Evolutionary conservation across 2,113 vertebrate genomes (phyloP), one percentile per base, ranked within the genome.

Genomic region (Cyanistes caeruleus): DNA sequence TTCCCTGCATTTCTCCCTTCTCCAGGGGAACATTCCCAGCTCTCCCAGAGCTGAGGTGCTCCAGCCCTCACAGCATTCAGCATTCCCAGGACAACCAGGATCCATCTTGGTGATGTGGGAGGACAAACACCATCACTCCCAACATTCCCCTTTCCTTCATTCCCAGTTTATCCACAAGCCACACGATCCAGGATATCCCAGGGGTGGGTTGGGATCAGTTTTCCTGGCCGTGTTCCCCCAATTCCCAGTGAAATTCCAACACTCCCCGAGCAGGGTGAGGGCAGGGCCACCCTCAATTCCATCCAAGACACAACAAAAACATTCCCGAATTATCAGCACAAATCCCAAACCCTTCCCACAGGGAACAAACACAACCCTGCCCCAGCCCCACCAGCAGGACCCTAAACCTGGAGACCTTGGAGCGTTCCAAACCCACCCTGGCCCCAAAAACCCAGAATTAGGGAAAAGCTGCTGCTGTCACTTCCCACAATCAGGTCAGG

Each of bases 211-310:
- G 53, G 74, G 85, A 46, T 41, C 0, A 0, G 1, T 39, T 79
- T 78, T 70, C 74, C 48, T 0, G 0, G 13, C 28, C 1, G 0
- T 30, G 17, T 51, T 24, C n/a, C 39, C 13, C 23, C 3, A 0
- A 1, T 41, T 41, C 35, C 65, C 1, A 0, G 16, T 1, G 3
- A 41, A n/a, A 13, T n/a, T 30, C 49, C 30, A 68, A 3, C 43
- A 51, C n/a, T 2, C 19, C 46, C 23, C 1, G 0, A 39, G 39
- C 48, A 20, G 15, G 5, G 4, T 6, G 25, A 30, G 48, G 58
- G 4, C 56, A 20, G 56, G 48, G 28, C 56, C 5, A 1, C 13
- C 49, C 49, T 35, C 5, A 9, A 1, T 16, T 11, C 30, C 41
- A 23, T 2, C 41, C 56, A 5, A 48, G 39, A 46, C 49, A 22